Evolutionary conservation across 1,140 invertebrate species (phyloP).

Genomic region (Drosophila takahashii): DNA sequence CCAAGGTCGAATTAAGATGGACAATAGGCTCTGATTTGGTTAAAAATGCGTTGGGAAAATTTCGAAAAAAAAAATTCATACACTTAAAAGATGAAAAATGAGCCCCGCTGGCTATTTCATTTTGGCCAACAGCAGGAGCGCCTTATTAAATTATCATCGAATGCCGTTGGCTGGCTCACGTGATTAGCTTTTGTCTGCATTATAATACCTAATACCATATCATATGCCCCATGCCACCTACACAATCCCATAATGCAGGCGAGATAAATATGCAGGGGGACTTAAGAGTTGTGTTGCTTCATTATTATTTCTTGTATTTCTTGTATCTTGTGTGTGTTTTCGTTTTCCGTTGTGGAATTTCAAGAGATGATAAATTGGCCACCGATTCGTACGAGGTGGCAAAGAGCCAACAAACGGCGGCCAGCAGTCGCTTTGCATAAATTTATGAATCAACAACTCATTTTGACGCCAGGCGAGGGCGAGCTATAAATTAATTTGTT

Average conservation of each 20-base stretch:
- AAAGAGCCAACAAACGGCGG: constrained; percentile 68
- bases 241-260: constrained; percentile 12
- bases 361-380: constrained; percentile 76
- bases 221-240: constrained; percentile 25
- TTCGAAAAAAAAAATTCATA: constrained; percentile 48
- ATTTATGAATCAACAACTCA: constrained; percentile 81
- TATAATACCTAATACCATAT: not conserved
- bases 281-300: constrained; percentile 67
- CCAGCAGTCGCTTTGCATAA: constrained; percentile 63
- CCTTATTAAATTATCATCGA: constrained; percentile 73
- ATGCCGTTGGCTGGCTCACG: constrained; percentile 56
- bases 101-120: constrained; percentile 16
- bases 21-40: constrained; percentile 70
- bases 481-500: constrained; percentile 77
- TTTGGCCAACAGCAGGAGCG: constrained; percentile 30
- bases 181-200: constrained; percentile 58
- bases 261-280: constrained; percentile 57
- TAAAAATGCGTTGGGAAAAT: constrained; percentile 52
- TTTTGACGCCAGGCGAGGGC: constrained; percentile 63
- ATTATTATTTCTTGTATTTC: constrained; percentile 22
- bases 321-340: constrained; percentile 26
- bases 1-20: constrained; percentile 57
- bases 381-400: constrained; percentile 74
- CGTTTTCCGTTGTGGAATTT: constrained; percentile 68
- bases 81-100: constrained; percentile 65